Base-by-base conservation (phyloP, 1,140 invertebrate species). In the Chironomus tepperi region DNA sequence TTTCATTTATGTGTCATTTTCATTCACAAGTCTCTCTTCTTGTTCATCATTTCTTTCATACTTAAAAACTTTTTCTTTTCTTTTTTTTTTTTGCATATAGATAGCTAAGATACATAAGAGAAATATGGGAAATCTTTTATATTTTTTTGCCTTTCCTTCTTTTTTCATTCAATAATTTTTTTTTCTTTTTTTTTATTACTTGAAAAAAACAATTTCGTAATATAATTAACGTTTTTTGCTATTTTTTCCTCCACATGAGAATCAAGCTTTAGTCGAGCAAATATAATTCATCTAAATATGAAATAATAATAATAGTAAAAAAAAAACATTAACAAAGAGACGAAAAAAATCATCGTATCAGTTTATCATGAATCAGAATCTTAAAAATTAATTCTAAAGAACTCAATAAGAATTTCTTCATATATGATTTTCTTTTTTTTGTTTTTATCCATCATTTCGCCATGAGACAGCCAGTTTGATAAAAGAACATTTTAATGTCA, bases 21-120 rank as follows among this genome's bases (percentile, higher is more conserved):
- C 47, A 57, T 57, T 57, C 47, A 57, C 47, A 57, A 57, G 47
- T 57, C n/a, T 47, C n/a, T 57, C 47, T 57, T 57, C 47, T 57
- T 57, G 47, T n/a, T 57, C 5, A 57, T 57, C 47, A 57, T 57
- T n/a, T 57, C 47, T n/a, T 57, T 12, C n/a, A 15, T 57, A n/a
- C 47, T 57, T 15, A n/a, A 57, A 57, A 57, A 57, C 47, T 57
- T 57, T 57, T 57, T 57, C 47, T 57, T 15, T 57, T 57, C 47
- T 57, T 57, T n/a, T 57, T 12, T 47, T 15, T n/a, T 15, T 57
- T 5, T 57, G 12, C n/a, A 57, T n/a, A 47, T 47, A 47, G n/a
- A 57, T 57, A 34, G 24, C 24, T 57, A 57, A 57, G 47, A 47
- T 57, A 34, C 24, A 34, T 34, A 34, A 34, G 24, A 34, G 24